Percentiles rank a stretch among this genome's conserved stretches.
Conservation (phyloP, 1,140 invertebrate genomes). For the Macrocentrus cingulum region DNA sequence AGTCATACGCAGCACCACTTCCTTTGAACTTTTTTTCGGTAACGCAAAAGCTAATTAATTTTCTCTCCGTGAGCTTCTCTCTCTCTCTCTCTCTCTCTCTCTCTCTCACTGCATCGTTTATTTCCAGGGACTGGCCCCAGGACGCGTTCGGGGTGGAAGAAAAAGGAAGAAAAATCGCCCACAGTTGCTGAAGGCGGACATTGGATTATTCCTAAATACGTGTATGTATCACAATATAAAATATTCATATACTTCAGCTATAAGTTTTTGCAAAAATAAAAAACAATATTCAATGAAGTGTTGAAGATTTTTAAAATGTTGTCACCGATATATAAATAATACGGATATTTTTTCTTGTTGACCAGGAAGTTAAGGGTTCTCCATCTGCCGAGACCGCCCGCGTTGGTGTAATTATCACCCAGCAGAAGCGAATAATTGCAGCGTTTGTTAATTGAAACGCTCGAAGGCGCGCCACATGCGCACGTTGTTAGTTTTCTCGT, state of each 20-base stretch:
- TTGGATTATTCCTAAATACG: too few relatives aligned
- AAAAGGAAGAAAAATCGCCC: too few relatives aligned
- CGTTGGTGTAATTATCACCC: slow-evolving; percentile 35
- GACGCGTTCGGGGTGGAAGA: slow-evolving; percentile 6
- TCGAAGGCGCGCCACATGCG: slow-evolving; percentile 22
- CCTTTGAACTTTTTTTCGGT: slow-evolving; percentile 47
- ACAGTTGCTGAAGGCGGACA: too few relatives aligned
- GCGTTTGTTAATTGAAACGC: slow-evolving; percentile 41
- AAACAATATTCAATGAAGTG: too few relatives aligned
- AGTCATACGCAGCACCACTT: slow-evolving; percentile 38
- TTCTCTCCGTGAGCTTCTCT: slow-evolving; percentile 29
- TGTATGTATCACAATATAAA: slow-evolving; percentile 6
- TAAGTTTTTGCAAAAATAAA: too few relatives aligned
- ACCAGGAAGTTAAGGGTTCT: too few relatives aligned
- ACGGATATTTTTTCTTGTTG: too few relatives aligned
- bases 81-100: slow-evolving; percentile 3
- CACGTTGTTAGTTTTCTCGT: background rate
- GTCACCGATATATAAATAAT: too few relatives aligned
- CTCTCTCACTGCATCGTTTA: slow-evolving; percentile 35
- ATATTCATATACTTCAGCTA: background rate
- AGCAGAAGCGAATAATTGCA: slow-evolving; percentile 38
- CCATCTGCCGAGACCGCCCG: slow-evolving; percentile 17
- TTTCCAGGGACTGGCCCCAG: slow-evolving; percentile 28
- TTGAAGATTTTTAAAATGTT: too few relatives aligned
- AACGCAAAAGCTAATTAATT: slow-evolving; percentile 49